Base-by-base conservation (phyloP, 2,888 invertebrate species). In the Chrysolina haemoptera region DNA sequence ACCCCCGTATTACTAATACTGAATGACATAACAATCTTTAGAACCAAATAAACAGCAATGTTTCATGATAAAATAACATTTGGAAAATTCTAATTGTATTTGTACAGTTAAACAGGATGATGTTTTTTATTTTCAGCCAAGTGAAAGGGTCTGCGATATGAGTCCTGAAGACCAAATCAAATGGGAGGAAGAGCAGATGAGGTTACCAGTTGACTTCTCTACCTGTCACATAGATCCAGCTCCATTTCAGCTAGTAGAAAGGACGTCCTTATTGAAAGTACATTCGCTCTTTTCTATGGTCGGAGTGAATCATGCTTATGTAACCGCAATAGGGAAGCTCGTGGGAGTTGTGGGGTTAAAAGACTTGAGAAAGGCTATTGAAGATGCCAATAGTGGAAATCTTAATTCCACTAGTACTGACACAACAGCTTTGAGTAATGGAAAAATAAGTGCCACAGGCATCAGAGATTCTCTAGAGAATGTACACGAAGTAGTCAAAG, bases 211-310 rank as follows among this genome's bases (percentile, higher is more conserved):
- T 0, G 95, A 96, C 87, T 94, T 96, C 88, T 88, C 90, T 86
- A 88, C 90, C 65, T 94, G 94, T 80, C 95, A 95, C 86, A 96
- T 99, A 73, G 99, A 99, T 88, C 98, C 98, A 0, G 97, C 99
- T 41, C 99, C 99, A 9, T 99, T 99, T 90, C 99, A 99, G 85
- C 91, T 98, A 6, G 98, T 98, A 0, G 97, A 97, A 85, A 92
- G 96, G 81, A 98, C 98, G 1, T 97, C 97, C 0, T 89, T 98
- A 67, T 92, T 98, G 68, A 98, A 98, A 90, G 92, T 91, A 76
- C 99, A 99, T 88, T 98, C 98, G 0, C 89, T 99, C 66, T 99
- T 99, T 89, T 98, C 98, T n/a, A 95, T 99, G 91, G 93, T 99
- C 78, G 98, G 98, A n/a, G 95, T 99, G 27, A 98, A 98, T 89